Percentiles rank a stretch among this genome's conserved stretches.
These are phyloP conservation scores for Dasypogon diadema DNA, from an alignment of 2,888 invertebrate genomes.

Conservation along the genomic window DNA sequence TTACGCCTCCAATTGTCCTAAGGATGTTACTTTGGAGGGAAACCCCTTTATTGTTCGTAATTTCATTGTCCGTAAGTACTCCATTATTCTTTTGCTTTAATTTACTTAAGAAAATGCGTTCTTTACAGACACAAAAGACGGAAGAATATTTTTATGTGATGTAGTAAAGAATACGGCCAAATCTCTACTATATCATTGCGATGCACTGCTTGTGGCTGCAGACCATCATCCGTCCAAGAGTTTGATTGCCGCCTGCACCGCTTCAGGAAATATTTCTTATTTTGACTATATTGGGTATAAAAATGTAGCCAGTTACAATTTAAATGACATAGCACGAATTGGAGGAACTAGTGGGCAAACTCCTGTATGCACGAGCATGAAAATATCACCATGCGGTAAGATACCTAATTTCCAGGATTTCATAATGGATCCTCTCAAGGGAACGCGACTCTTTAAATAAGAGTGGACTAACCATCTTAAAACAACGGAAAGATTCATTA, in stretches of 20 bases:
- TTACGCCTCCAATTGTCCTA: conserved; percentile 63
- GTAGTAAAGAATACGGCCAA: conserved; percentile 69
- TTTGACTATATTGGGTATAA: conserved; percentile 26
- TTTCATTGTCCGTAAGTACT: conserved; percentile 72
- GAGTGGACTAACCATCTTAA: no score
- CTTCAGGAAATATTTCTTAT: conserved; percentile 9
- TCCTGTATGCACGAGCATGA: not conserved
- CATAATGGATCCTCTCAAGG: no score
- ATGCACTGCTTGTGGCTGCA: conserved; percentile 67
- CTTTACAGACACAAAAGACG: conserved; percentile 67
- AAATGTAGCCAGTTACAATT: not conserved
- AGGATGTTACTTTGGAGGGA: conserved; percentile 70
- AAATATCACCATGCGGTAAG: conserved; percentile 13
- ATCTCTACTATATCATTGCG: conserved; percentile 68
- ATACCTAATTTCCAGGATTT: no score
- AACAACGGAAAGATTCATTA: no score
- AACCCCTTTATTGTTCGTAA: conserved; percentile 71
- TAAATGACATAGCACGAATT: not conserved
- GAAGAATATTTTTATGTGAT: conserved; percentile 71
- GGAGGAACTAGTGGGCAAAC: not conserved
- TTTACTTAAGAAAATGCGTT: not conserved
- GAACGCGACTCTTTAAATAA: no score
- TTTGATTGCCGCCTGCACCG: conserved; percentile 56
- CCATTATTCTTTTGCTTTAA: no score
- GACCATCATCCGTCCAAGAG: conserved; percentile 72